Base-by-base conservation (phyloP, 2,888 invertebrate species). In the Amiota minor region DNA sequence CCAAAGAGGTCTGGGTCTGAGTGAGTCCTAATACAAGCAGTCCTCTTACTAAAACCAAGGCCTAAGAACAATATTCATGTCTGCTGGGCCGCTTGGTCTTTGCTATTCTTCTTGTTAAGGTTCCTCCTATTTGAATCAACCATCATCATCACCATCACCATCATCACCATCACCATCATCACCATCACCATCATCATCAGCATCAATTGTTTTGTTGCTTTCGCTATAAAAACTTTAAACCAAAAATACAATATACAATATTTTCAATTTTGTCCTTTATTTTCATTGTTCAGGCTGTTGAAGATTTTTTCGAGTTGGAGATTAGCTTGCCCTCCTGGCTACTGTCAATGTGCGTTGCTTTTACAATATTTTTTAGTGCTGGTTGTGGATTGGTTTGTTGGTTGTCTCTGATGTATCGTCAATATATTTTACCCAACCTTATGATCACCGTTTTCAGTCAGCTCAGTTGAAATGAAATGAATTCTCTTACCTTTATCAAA, bases 401-500 rank as follows among this genome's bases (percentile, higher is more conserved):
- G 14, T 23, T 35, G 65, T 71, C 67, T 72, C 70, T 76, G 76
- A 85, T 80, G 83, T 80, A 83, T 83, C 84, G 83, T 78, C 83
- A 81, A 85, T 83, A 83, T 85, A 83, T 71, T 72, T 64, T 35
- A 35, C 35, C 35, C 35, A 3, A 35, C 35, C 35, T 35, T 35
- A 35, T 35, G 6, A 35, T 35, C 55, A 35, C 67, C 47, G 68
- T 72, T 65, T n/a, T 59, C 70, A 70, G 23, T 23, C 35, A 35
- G 6, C 35, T 35, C 6, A 4, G 35, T 35, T 6, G 35, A 35
- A 35, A 35, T 35, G 47, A 73, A 73, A 73, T 73, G 73, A 67
- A 73, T 71, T 73, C 71, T 35, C 35, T 85, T 86, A 85, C 83
- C 83, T 86, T 80, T 83, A 85, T 86, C 82, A 83, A 83, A 83